These are phyloP conservation scores for Tryphoninae sp. DNA, from an alignment of 2,888 invertebrate genomes.

Conservation along the genomic window DNA sequence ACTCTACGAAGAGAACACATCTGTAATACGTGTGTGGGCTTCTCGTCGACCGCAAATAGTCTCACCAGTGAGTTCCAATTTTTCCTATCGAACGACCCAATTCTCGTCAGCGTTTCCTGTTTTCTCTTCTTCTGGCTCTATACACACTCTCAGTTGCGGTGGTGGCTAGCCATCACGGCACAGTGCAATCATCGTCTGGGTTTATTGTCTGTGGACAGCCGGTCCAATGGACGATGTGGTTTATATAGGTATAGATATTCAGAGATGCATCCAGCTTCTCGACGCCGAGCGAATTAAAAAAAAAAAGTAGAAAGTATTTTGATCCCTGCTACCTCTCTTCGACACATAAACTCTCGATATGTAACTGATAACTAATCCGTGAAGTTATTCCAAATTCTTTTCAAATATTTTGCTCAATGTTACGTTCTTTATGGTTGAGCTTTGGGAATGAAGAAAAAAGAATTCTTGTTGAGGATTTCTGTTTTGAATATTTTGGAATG, in stretches of 20 bases:
- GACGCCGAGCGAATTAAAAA: background rate
- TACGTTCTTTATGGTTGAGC: too few relatives aligned
- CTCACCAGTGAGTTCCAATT: constrained; percentile 52
- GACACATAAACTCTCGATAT: background rate
- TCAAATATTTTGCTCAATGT: too few relatives aligned
- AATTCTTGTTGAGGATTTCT: too few relatives aligned
- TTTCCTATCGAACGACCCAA: constrained; percentile 59
- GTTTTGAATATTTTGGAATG: too few relatives aligned
- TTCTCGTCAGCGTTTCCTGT: constrained; percentile 33
- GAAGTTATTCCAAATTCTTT: too few relatives aligned
- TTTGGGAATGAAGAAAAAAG: too few relatives aligned
- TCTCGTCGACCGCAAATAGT: constrained; percentile 46
- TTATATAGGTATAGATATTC: constrained; percentile 1
- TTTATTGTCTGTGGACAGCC: constrained; percentile 46
- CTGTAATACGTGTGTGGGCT: background rate
- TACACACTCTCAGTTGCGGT: constrained; percentile 23
- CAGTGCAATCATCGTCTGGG: constrained; percentile 50
- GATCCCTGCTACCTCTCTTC: background rate
- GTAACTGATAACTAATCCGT: background rate
- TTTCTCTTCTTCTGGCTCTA: constrained; percentile 25
- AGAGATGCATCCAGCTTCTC: background rate
- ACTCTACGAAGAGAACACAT: too few relatives aligned
- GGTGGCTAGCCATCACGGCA: constrained; percentile 40
- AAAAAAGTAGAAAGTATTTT: background rate
- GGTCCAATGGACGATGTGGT: constrained; percentile 18